Conservation (phyloP, 37 sponge, comb jelly and placozoan genomes). For the Halisarca cf. caerulea region DNA sequence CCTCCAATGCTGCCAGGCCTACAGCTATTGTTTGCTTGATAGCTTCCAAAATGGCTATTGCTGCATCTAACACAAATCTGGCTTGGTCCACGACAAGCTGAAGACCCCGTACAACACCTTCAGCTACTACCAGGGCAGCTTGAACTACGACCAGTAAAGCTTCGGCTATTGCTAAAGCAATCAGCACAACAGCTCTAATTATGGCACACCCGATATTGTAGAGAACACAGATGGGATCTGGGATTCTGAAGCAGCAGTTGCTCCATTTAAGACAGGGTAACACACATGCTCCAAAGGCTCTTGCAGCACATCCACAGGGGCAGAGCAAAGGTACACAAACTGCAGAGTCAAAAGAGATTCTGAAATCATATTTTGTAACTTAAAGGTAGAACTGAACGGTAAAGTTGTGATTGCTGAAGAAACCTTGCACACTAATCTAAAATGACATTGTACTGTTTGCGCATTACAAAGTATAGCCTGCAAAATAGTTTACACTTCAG, state of each 20-base stretch:
- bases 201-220: constrained; percentile 14
- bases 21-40: background rate
- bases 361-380: too few species aligned
- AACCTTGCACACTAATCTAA: too few species aligned
- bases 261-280: background rate
- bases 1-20: background rate
- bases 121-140: background rate
- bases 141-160: background rate
- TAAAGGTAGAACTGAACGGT: too few species aligned
- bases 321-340: constrained; percentile 22
- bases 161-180: background rate
- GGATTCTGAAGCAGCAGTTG: constrained; percentile 32
- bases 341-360: too few species aligned
- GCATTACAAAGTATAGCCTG: too few species aligned
- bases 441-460: too few species aligned
- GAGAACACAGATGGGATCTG: constrained; percentile 23
- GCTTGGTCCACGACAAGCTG: constrained; percentile 1
- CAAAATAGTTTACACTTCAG: too few species aligned
- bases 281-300: constrained; percentile 28
- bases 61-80: background rate
- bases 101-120: background rate
- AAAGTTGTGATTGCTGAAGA: too few species aligned
- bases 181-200: background rate
- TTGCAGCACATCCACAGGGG: constrained; percentile 5
- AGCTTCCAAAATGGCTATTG: constrained; percentile 3